Percentiles rank a stretch among this genome's conserved stretches.
Evolutionary conservation across 2,888 invertebrate species (phyloP).

Genomic region (Dastarcus helophoroides): DNA sequence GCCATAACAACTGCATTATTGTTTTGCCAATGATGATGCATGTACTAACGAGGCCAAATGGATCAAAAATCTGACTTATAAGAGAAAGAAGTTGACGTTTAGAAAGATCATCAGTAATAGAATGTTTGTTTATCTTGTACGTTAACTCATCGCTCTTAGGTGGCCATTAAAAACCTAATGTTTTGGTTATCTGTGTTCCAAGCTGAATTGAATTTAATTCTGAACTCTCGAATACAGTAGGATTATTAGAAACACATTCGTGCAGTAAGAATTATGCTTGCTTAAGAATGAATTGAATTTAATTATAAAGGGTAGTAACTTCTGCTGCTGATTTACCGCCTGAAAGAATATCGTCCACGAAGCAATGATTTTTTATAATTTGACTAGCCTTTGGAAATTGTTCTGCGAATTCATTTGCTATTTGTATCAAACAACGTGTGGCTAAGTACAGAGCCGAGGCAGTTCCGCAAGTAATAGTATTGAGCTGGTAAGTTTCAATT

Average conservation of each 20-base stretch:
- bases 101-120: too few relatives aligned
- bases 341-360: slow-evolving; percentile 14
- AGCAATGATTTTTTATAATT: slow-evolving; percentile 11
- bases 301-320: too few relatives aligned
- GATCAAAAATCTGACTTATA: slow-evolving; percentile 19
- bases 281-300: too few relatives aligned
- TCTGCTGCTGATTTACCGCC: too few relatives aligned
- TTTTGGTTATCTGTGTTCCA: too few relatives aligned
- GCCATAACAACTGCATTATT: slow-evolving; percentile 18
- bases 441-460: slow-evolving; percentile 15
- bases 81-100: slow-evolving; percentile 14
- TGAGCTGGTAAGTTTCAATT: slow-evolving; percentile 11
- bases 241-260: too few relatives aligned
- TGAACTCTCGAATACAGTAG: too few relatives aligned
- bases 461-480: slow-evolving; percentile 17
- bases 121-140: too few relatives aligned
- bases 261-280: too few relatives aligned
- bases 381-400: slow-evolving; percentile 10
- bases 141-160: too few relatives aligned
- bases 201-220: too few relatives aligned
- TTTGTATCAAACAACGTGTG: slow-evolving; percentile 13
- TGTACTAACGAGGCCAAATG: slow-evolving; percentile 16
- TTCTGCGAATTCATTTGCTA: slow-evolving; percentile 11
- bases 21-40: slow-evolving; percentile 15
- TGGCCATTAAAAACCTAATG: too few relatives aligned